Conservation (phyloP, 2,888 invertebrate genomes). For the Epirrhoe alternata region DNA sequence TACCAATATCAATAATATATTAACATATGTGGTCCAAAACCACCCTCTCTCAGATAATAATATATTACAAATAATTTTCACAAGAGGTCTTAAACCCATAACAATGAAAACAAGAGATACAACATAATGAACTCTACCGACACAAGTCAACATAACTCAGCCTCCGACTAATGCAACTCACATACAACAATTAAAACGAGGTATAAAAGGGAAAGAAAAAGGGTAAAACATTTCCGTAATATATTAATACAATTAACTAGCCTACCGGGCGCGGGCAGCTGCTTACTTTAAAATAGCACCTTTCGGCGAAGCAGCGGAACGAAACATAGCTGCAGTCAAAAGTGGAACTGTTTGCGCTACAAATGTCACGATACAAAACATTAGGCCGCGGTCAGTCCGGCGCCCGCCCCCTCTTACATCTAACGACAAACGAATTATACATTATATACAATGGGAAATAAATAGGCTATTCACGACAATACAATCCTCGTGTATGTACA, state of each 20-base stretch:
- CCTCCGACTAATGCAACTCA: conserved; percentile 58
- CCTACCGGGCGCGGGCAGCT: conserved; percentile 60
- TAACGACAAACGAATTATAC: conserved; percentile 64
- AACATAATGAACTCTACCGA: conserved; percentile 59
- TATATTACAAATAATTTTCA: conserved; percentile 84
- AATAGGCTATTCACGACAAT: conserved; percentile 74
- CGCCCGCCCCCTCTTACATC: conserved; percentile 52
- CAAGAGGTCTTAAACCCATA: conserved; percentile 80
- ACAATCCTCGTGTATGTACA: conserved; percentile 77
- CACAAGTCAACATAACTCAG: conserved; percentile 64
- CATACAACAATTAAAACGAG: conserved; percentile 75
- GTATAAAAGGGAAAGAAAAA: conserved; percentile 71
- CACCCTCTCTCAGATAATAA: conserved; percentile 82
- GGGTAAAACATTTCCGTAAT: conserved; percentile 72
- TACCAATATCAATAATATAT: conserved; percentile 85
- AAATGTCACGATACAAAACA: conserved; percentile 39
- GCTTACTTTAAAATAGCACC: conserved; percentile 39
- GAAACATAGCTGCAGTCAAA: conserved; percentile 30
- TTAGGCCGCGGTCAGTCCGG: conserved; percentile 58
- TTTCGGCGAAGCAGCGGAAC: conserved; percentile 23
- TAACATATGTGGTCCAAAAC: conserved; percentile 83
- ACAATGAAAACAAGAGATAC: conserved; percentile 79
- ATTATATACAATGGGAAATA: conserved; percentile 84
- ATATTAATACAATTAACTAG: conserved; percentile 69
- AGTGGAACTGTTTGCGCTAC: conserved; percentile 38